These are phyloP conservation scores for Cephalopterus ornatus DNA, from an alignment of 2,113 vertebrate species.

Conservation along the genomic window DNA sequence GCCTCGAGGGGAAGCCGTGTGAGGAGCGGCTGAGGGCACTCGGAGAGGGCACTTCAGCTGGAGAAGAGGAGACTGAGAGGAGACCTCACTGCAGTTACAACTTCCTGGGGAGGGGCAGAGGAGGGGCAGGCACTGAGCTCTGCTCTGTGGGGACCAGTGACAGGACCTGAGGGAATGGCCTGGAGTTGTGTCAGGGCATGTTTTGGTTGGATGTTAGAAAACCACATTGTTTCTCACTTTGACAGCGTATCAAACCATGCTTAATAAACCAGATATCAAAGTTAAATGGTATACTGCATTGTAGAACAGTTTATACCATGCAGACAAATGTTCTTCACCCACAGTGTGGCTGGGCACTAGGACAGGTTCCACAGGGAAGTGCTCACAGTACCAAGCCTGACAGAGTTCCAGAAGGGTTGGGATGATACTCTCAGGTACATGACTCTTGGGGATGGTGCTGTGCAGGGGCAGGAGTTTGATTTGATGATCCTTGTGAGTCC, in stretches of 20 bases:
- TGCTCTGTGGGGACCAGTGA: not conserved
- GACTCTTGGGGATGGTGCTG: not conserved
- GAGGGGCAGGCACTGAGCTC: not conserved
- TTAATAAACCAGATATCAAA: constrained; percentile 58
- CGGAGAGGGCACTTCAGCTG: no score
- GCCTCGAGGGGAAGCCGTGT: not conserved
- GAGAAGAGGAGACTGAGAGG: not conserved
- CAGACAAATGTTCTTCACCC: not conserved
- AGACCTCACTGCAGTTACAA: not conserved
- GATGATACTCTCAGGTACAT: not conserved
- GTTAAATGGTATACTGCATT: constrained; percentile 13
- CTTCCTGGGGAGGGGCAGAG: not conserved
- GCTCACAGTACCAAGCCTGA: not conserved
- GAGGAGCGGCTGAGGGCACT: no score
- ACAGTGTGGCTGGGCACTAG: not conserved
- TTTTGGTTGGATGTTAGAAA: not conserved
- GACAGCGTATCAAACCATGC: constrained; percentile 39
- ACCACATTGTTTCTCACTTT: constrained; percentile 34
- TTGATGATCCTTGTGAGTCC: not conserved
- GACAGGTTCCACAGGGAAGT: not conserved
- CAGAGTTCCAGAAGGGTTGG: not conserved
- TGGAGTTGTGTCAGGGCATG: not conserved
- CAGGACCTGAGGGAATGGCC: not conserved
- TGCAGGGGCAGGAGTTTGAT: not conserved
- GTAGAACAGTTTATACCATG: constrained; percentile 18